phyloP scores from a whole-genome alignment of 1,140 invertebrate genomes.

The Monomorium pharaonis region DNA sequence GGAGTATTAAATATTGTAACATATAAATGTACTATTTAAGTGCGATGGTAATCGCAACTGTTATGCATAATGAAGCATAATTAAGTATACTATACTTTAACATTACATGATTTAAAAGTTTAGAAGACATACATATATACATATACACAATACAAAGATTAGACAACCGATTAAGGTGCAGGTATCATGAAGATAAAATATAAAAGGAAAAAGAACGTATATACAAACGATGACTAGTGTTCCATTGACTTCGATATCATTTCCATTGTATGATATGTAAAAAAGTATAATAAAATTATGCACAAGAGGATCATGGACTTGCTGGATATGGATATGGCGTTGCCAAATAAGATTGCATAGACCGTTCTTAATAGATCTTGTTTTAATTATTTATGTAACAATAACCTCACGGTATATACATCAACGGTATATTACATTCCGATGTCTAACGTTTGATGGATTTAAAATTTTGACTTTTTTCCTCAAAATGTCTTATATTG shows the following conservation, averaged over 20 bases:
- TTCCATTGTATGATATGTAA: slow-evolving; percentile 85
- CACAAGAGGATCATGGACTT: slow-evolving; percentile 67
- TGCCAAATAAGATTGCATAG: background rate
- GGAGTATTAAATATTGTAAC: slow-evolving; percentile 84
- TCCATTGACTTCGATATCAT: slow-evolving; percentile 83
- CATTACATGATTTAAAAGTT: slow-evolving; percentile 67
- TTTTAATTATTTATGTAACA: slow-evolving; percentile 83
- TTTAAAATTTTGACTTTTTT: slow-evolving; percentile 57
- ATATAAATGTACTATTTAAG: slow-evolving; percentile 75
- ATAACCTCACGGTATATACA: slow-evolving; percentile 83
- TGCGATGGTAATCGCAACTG: slow-evolving; percentile 78
- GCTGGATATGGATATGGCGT: background rate
- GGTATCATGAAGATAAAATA: slow-evolving; percentile 46
- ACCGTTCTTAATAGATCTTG: slow-evolving; percentile 69
- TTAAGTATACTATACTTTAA: slow-evolving; percentile 61
- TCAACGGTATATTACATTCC: slow-evolving; percentile 82
- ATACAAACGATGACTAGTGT: slow-evolving; percentile 64
- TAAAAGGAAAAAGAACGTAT: slow-evolving; percentile 19
- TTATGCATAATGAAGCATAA: slow-evolving; percentile 73
- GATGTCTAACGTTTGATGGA: slow-evolving; percentile 32
- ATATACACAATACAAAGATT: slow-evolving; percentile 32
- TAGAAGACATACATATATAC: slow-evolving; percentile 28
- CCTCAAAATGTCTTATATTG: slow-evolving; percentile 50
- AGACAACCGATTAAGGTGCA: slow-evolving; percentile 51
- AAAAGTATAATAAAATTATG: slow-evolving; percentile 81